Evolutionary conservation across 2,113 vertebrate species (phyloP), one percentile per base, ranked within the genome.

Genomic region (Gila orcuttii): DNA sequence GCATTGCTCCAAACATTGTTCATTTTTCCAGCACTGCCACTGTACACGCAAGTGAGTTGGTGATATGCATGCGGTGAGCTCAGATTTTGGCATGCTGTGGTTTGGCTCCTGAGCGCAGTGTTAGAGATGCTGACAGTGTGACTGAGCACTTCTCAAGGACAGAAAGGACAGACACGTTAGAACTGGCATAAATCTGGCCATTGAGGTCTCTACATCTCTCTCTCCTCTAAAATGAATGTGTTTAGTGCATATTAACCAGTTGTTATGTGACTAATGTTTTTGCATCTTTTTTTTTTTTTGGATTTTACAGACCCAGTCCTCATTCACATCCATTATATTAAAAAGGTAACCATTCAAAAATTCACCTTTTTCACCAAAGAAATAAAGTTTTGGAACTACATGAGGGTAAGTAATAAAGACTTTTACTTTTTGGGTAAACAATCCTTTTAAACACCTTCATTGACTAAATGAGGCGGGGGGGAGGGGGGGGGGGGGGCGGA

Each of bases 91-190:
- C 79, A 83, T 31, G 23, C 28, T 45, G 42, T 45, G 25, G 36
- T 69, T 55, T 71, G 83, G 79, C 73, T 47, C 62, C 78, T 69
- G 55, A 71, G 64, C 79, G 31, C 31, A 45, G 55, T 74, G 80
- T 76, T 75, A 62, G 71, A 88, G 76, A 86, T 80, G 66, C 85
- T 74, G 84, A 79, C 84, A 39, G 78, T 86, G 85, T 80, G 78
- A 57, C 52, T 80, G 85, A 74, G 85, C 76, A 79, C 71, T 78
- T 88, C 80, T 88, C 84, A 83, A 83, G 74, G 76, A 82, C 79
- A 83, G 39, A 62, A 57, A 62, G 79, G 62, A 85, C 73, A 88
- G 50, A 60, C 36, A 47, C 21, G 9, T 47, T 74, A 78, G n/a
- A 81, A 25, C 79, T 64, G 62, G 79, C 84, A 86, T 85, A 88